Evolutionary conservation across 2,888 invertebrate species (phyloP).

Genomic region (Zaprionus obscuricornis): DNA sequence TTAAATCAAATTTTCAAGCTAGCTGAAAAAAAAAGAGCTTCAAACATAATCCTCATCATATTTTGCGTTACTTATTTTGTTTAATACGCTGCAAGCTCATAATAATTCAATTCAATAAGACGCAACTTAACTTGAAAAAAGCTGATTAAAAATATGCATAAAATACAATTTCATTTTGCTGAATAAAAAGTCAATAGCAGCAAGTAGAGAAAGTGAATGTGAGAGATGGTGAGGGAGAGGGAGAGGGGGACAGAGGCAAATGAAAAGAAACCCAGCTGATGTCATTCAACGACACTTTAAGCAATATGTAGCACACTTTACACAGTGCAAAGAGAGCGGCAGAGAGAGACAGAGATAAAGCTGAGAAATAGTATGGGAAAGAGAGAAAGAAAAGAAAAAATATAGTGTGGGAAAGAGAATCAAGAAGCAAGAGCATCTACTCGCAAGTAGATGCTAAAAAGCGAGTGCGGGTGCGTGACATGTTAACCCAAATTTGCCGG

Average conservation of each 20-base stretch:
- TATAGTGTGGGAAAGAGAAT: background rate
- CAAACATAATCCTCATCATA: no score
- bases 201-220: no score
- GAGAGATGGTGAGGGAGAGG: background rate
- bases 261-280: background rate
- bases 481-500: slow-evolving; percentile 78
- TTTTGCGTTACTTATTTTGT: no score
- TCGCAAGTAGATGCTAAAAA: no score
- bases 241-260: background rate
- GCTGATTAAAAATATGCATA: slow-evolving; percentile 9
- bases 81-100: no score
- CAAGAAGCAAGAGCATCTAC: background rate
- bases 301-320: slow-evolving; percentile 65
- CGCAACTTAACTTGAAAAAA: background rate
- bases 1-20: no score
- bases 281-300: slow-evolving; percentile 58
- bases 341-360: no score
- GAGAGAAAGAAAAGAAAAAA: background rate
- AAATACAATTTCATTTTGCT: background rate
- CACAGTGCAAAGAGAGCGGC: slow-evolving; percentile 9
- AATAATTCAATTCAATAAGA: background rate
- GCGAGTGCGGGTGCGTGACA: slow-evolving; percentile 70
- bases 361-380: background rate
- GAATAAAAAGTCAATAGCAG: no score
- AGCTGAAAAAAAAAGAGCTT: no score